phyloP scores from a whole-genome alignment of 2,888 invertebrate species.

The Drosophila borborema region DNA sequence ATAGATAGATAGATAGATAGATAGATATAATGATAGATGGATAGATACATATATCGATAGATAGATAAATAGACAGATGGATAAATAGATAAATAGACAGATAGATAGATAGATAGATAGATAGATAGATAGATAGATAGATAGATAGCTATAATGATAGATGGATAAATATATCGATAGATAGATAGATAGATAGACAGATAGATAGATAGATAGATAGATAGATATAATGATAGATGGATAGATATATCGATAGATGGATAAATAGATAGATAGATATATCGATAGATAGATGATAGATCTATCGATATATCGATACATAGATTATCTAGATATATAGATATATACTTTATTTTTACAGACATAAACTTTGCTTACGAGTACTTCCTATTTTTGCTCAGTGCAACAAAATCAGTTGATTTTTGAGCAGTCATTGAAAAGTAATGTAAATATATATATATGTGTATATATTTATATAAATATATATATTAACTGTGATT shows the following conservation, averaged over 20 bases:
- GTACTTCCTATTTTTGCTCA: neutral
- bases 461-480: too few species aligned
- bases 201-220: neutral
- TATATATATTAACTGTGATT: conserved; percentile 17
- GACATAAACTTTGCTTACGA: too few species aligned
- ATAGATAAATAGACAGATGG: neutral
- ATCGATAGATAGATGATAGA: too few species aligned
- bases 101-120: too few species aligned
- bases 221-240: neutral
- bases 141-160: too few species aligned
- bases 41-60: neutral
- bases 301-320: too few species aligned
- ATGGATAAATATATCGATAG: neutral
- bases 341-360: too few species aligned
- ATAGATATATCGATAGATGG: neutral
- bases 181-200: neutral
- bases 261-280: neutral
- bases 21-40: neutral
- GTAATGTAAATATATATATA: neutral
- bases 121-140: too few species aligned
- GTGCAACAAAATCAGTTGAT: conserved; percentile 3
- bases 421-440: conserved; percentile 8
- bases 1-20: neutral
- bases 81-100: too few species aligned
- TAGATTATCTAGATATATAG: too few species aligned